phyloP scores from a whole-genome alignment of 2,888 invertebrate species.

The Melanostoma mellinum region DNA sequence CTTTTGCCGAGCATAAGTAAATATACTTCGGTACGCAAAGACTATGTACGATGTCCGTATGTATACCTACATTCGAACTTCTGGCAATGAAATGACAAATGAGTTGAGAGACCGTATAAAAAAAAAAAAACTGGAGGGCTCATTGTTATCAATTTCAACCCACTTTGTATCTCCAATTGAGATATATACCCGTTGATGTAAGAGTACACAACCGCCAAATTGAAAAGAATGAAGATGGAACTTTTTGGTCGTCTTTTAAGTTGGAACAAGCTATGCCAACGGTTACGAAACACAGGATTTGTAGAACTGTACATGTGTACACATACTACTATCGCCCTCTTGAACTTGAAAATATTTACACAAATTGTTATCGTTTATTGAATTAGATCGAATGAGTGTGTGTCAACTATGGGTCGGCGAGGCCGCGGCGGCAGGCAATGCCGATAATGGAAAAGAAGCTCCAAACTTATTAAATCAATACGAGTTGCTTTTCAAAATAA shows the following conservation, averaged over 20 bases:
- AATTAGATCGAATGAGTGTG: slow-evolving; percentile 38
- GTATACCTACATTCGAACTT: no score
- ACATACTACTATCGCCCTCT: slow-evolving; percentile 14
- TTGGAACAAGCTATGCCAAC: neutral
- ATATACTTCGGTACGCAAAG: no score
- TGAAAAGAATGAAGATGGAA: neutral
- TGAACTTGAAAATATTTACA: slow-evolving; percentile 68
- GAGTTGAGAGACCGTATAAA: no score
- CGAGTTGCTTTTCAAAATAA: neutral
- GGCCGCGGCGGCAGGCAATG: neutral
- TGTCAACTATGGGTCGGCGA: neutral
- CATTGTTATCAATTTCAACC: slow-evolving; percentile 43
- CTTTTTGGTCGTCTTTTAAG: neutral
- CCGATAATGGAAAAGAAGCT: slow-evolving; percentile 2
- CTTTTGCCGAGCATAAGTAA: no score
- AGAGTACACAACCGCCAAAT: slow-evolving; percentile 2
- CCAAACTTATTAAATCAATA: slow-evolving; percentile 29
- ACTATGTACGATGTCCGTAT: no score
- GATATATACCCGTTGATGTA: neutral
- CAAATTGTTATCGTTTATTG: slow-evolving; percentile 49
- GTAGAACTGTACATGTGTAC: neutral
- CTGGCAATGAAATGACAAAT: no score
- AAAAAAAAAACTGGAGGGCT: neutral
- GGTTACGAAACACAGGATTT: slow-evolving; percentile 28
- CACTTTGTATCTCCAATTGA: slow-evolving; percentile 33